Base-by-base conservation (phyloP, 2,888 invertebrate genomes). In the Lochmaea capreae region DNA sequence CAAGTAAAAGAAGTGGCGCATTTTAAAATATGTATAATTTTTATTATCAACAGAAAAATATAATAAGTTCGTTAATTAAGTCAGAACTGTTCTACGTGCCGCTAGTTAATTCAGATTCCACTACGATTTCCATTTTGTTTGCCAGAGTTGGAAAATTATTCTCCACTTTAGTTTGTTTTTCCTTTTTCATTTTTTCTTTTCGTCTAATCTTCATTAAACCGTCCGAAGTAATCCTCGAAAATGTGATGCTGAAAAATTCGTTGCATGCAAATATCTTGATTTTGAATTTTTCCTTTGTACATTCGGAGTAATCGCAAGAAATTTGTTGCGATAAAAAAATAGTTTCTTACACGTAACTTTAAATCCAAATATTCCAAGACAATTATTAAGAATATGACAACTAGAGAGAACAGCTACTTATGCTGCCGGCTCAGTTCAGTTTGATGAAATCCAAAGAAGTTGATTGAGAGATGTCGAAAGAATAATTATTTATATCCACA, bases 81-180 rank as follows among this genome's bases (percentile, higher is more conserved):
- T 71, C 57, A 65, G 46, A 58, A 71, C 65, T 65, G 71, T 65
- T 39, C 65, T 71, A 71, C 71, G 65, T 71, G 65, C 71, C 33
- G 33, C 59, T 16, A 59, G 59, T 68, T 59, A 49, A 71, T n/a
- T 43, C 71, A 46, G 71, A 71, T 65, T 71, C 65, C 43, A 46
- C 46, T 57, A 33, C 59, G 68, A 74, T 74, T 74, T 74, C 57
- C 74, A 74, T 74, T 74, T 68, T 74, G 68, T 72, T 74, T 65
- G 71, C 65, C 43, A 57, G 71, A 65, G 71, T 74, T 46, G 68
- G 69, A 22, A 59, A 67, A 68, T 74, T 68, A 74, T 67, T 74
- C 59, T 71, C 59, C 74, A 74, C 67, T 71, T 71, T 52, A 58
- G 26, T 12, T 67, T 54, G 54, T 52, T 68, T 65, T 43, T 67